Base-by-base conservation (phyloP, 2,888 invertebrate species). In the Lepidochrysops patricia region DNA sequence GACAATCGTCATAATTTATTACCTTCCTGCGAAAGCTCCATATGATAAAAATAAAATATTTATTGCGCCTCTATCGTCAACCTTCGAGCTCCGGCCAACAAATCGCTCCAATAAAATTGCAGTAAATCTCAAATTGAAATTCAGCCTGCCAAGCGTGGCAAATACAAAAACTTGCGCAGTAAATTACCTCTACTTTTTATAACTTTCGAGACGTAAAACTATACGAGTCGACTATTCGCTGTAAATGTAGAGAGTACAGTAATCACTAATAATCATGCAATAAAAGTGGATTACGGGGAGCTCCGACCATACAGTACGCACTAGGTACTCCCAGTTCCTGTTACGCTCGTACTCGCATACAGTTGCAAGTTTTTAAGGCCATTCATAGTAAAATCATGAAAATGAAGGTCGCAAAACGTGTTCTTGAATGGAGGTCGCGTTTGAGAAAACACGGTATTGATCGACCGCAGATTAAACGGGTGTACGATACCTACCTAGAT, bases 41-140 rank as follows among this genome's bases (percentile, higher is more conserved):
- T 29, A 49, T 58, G 50, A 58, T 58, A 52, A 52, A 34, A 35
- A 50, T 58, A 50, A 58, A 35, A 26, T 32, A 52, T 52, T 58
- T 50, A 29, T 57, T 49, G 48, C 50, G 50, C 34, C 26, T 58
- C 12, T 54, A 15, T 32, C 19, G 7, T 29, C 23, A 6, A 26
- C 25, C 2, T 26, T 12, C 25, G 4, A n/a, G 12, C 9, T 15
- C 15, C 54, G 2, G 6, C 13, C 4, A 29, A 27, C n/a, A n/a
- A n/a, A n/a, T n/a, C n/a, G n/a, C n/a, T n/a, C n/a, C n/a, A n/a
- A 50, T 29, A 54, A 54, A 19, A 32, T 15, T 54, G 29, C 19
- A 54, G 19, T 5, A 26, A 29, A 54, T 32, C 12, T 29, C 29
- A 54, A 54, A 29, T 29, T 54, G 15, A 29, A 54, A 54, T 32